Percentiles rank a stretch among this genome's conserved stretches.
Conservation (phyloP, 1,140 invertebrate species). For the Brachionus rotundiformis region DNA sequence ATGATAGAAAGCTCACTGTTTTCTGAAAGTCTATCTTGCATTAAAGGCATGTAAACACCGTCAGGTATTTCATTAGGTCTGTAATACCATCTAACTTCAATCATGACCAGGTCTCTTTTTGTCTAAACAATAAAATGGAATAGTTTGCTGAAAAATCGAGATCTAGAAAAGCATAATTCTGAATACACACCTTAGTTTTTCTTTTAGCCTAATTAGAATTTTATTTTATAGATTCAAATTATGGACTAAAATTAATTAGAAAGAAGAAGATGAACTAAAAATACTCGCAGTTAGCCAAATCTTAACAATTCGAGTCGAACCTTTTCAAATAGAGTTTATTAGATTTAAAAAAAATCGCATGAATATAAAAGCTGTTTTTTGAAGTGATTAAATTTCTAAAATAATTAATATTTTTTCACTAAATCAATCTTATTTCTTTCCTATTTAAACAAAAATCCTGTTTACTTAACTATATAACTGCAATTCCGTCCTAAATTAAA, state of each 20-base stretch:
- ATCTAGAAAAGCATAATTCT: not conserved
- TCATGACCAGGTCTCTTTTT: slow-evolving; percentile 66
- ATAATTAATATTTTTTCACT: not conserved
- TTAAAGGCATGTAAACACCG: slow-evolving; percentile 66
- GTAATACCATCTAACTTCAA: slow-evolving; percentile 67
- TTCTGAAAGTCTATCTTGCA: slow-evolving; percentile 64
- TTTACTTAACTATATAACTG: not conserved
- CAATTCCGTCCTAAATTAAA: not conserved
- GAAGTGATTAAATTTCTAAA: not conserved
- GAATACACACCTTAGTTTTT: not conserved
- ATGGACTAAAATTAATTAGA: too few species aligned
- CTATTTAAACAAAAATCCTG: not conserved
- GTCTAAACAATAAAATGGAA: slow-evolving; percentile 60
- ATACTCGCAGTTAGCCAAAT: too few species aligned
- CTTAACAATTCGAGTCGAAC: too few species aligned
- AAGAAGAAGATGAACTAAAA: too few species aligned
- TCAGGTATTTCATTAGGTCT: slow-evolving; percentile 65
- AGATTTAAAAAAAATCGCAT: too few species aligned
- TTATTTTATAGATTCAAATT: too few species aligned
- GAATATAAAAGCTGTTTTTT: not conserved
- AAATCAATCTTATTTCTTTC: not conserved
- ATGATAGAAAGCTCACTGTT: slow-evolving; percentile 53
- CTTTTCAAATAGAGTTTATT: not conserved
- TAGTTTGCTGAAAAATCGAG: not conserved
- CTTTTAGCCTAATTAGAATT: not conserved